A percentile compares a stretch with the other conserved stretches of the same genome.
phyloP scores from a whole-genome alignment of 2,888 invertebrate species.

The Cylindroiulus punctatus region DNA sequence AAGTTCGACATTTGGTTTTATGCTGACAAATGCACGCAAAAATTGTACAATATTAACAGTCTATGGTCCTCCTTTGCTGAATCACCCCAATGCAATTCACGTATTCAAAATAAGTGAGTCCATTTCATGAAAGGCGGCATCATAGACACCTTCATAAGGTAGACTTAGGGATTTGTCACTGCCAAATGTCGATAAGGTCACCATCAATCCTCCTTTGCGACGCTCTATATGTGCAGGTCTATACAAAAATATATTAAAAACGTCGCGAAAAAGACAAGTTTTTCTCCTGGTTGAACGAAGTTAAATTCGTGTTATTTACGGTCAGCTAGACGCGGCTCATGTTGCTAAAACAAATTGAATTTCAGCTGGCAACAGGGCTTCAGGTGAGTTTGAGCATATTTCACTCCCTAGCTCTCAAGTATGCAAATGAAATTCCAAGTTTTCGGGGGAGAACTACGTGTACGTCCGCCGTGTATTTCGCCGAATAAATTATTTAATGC shows the following conservation, averaged over 20 bases:
- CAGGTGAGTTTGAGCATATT: not conserved
- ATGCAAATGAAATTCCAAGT: slow-evolving; percentile 37
- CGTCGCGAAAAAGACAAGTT: not conserved
- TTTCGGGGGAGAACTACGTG: not conserved
- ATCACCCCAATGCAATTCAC: no score
- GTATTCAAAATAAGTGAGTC: no score
- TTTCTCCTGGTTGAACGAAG: not conserved
- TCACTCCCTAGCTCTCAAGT: slow-evolving; percentile 5
- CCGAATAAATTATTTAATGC: slow-evolving; percentile 26
- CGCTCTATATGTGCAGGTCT: not conserved
- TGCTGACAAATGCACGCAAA: not conserved
- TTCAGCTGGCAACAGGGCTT: not conserved
- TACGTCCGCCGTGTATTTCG: not conserved
- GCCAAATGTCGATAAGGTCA: not conserved
- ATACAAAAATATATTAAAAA: not conserved
- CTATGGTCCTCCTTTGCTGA: no score
- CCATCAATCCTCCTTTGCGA: not conserved
- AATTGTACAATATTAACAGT: no score
- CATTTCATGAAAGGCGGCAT: no score
- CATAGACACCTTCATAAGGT: no score
- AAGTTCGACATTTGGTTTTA: not conserved
- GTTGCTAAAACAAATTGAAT: not conserved
- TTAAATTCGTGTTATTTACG: slow-evolving; percentile 27
- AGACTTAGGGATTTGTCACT: no score
- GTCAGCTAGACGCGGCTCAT: not conserved